Base-by-base conservation (phyloP, 2,888 invertebrate genomes). In the Lissocephala sabroskyi region DNA sequence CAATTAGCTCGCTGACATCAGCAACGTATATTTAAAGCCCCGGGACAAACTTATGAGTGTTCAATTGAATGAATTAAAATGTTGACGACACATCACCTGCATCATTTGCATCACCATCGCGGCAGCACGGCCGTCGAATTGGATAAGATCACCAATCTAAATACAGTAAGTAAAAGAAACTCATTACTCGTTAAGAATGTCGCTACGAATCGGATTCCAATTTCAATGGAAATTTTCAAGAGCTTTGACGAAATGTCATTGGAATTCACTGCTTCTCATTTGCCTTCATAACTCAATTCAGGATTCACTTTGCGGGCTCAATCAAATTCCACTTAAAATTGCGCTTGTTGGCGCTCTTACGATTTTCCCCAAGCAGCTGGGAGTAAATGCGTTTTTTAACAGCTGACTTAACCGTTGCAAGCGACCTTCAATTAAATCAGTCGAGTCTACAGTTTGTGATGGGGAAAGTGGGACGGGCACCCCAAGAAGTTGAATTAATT, bases 1-100 rank as follows among this genome's bases (percentile, higher is more conserved):
- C 59, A 50, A 62, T 57, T 46, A 45, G 47, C 43, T 45, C 23
- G 3, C 23, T 23, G 23, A 23, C 23, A 35, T 13, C 7, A 3
- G 14, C 14, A 35, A 33, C 5, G 39, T 41, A 48, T 45, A 54
- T 44, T 51, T 30, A 46, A n/a, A n/a, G n/a, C n/a, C n/a, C n/a
- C n/a, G n/a, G 11, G 4, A 32, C 30, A 32, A 49, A 53, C 59
- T 45, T 62, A 74, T 73, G 65, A 62, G 49, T 52, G 53, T 28
- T 14, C 35, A 10, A 36, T 55, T 64, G 49, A 56, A 50, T 52
- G 64, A 29, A 45, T 44, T 73, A 83, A 81, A 58, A 83, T 83
- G 83, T 79, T 83, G 79, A 84, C 83, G 49, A 83, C 83, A 66
- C 83, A 83, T 78, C 84, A 83, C 67, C 67, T 84, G 67, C 79